Evolutionary conservation across 2,888 invertebrate genomes (phyloP).

Genomic region (Phyto melanocephala): DNA sequence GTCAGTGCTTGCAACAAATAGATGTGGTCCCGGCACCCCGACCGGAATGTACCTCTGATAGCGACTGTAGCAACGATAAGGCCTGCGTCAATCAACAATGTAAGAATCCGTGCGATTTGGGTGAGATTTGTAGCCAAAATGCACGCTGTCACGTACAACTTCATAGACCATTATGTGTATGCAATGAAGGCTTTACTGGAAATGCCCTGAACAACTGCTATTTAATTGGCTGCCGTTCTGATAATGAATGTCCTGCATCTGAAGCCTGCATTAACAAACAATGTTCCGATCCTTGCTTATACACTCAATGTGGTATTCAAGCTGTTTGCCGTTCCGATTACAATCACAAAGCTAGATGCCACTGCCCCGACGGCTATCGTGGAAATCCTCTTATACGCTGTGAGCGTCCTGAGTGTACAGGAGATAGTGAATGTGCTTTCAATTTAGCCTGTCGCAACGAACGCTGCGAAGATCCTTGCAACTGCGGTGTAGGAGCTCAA

Average conservation of each 20-base stretch:
- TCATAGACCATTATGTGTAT: constrained; percentile 90
- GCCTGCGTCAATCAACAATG: constrained; percentile 89
- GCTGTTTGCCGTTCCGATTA: constrained; percentile 88
- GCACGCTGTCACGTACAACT: constrained; percentile 88
- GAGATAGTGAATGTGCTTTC: constrained; percentile 87
- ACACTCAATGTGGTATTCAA: constrained; percentile 88
- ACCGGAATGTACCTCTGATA: constrained; percentile 88
- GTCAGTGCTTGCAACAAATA: constrained; percentile 83
- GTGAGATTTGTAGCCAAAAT: constrained; percentile 86
- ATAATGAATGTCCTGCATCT: constrained; percentile 89
- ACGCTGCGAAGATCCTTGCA: constrained; percentile 90
- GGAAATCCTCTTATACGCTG: constrained; percentile 91
- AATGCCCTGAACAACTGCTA: constrained; percentile 89
- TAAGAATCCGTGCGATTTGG: constrained; percentile 85
- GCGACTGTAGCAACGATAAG: constrained; percentile 89
- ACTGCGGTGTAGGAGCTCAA: constrained; percentile 87
- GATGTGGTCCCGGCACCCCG: constrained; percentile 80
- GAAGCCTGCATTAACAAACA: constrained; percentile 90
- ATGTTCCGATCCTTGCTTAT: constrained; percentile 88
- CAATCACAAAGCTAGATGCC: constrained; percentile 88
- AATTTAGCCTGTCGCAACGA: constrained; percentile 89
- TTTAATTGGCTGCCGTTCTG: constrained; percentile 90
- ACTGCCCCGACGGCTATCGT: constrained; percentile 86
- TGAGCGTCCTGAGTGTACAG: constrained; percentile 87
- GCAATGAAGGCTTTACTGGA: constrained; percentile 89